Conservation (phyloP, 2,113 vertebrate species). For the Calyptomena viridis region DNA sequence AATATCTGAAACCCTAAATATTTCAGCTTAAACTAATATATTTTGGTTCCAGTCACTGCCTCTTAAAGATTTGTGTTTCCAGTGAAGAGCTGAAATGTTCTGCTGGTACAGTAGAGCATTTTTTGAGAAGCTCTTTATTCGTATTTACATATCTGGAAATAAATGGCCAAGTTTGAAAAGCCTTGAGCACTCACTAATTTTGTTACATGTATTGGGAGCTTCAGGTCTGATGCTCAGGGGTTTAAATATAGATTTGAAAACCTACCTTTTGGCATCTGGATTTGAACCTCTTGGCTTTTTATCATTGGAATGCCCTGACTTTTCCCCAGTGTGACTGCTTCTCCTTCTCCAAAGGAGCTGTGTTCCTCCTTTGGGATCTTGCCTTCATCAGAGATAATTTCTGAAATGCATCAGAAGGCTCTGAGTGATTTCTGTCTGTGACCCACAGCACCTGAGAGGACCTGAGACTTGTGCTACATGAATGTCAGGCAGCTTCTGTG, state of each 20-base stretch:
- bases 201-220: background rate
- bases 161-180: background rate
- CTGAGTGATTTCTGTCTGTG: background rate
- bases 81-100: background rate
- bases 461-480: background rate
- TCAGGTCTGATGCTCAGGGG: background rate
- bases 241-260: background rate
- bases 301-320: background rate
- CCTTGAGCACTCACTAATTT: background rate
- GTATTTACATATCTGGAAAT: background rate
- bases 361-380: background rate
- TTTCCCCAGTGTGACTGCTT: background rate
- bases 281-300: background rate
- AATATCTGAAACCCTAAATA: background rate
- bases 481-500: slow-evolving; percentile 16
- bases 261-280: background rate
- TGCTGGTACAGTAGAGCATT: background rate
- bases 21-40: background rate
- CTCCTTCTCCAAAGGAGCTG: background rate
- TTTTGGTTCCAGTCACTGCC: background rate
- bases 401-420: background rate
- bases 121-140: background rate
- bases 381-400: background rate
- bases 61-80: background rate
- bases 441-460: background rate